These are phyloP conservation scores for Ptilonorhynchus violaceus DNA, from an alignment of 2,113 vertebrate species.

Conservation along the genomic window DNA sequence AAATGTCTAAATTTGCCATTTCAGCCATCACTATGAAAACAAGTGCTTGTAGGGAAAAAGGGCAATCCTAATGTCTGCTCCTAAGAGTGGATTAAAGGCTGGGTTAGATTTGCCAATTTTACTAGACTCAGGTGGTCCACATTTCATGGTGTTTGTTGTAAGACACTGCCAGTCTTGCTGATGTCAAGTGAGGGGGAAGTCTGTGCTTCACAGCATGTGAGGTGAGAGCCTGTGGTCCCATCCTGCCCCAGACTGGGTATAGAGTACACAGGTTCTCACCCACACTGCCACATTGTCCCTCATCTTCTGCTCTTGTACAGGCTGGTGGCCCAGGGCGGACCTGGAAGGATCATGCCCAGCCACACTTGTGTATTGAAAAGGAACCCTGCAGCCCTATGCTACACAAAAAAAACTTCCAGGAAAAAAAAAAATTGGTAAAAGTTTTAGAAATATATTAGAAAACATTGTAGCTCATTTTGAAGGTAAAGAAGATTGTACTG, in stretches of 20 bases:
- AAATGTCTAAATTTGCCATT: neutral
- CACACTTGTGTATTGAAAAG: neutral
- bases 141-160: neutral
- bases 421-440: neutral
- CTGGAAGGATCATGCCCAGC: neutral
- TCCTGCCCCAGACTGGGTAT: neutral
- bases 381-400: neutral
- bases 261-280: neutral
- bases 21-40: neutral
- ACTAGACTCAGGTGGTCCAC: neutral
- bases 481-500: neutral
- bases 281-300: neutral
- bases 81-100: neutral
- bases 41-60: neutral
- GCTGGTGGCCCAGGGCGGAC: neutral
- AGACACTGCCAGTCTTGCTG: neutral
- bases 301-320: neutral
- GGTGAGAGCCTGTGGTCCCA: neutral
- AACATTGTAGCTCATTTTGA: neutral
- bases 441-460: neutral
- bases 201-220: neutral
- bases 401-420: neutral
- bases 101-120: neutral
- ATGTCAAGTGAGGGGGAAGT: neutral
- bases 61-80: neutral